Evolutionary conservation across 2,888 invertebrate species (phyloP).

Genomic region (Halictus ligatus): DNA sequence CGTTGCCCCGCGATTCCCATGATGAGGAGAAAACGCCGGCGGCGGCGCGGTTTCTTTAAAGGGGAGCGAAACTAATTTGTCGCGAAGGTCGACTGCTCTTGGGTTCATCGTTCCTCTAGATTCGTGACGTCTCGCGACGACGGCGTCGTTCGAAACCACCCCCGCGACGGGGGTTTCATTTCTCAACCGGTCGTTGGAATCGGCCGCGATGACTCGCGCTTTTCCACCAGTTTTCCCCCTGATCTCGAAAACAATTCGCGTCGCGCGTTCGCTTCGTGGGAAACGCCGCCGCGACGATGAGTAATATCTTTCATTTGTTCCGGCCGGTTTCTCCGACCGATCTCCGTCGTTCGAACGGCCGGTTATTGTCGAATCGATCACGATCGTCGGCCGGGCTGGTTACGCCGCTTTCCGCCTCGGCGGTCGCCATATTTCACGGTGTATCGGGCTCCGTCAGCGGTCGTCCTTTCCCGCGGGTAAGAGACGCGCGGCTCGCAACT

Average conservation of each 20-base stretch:
- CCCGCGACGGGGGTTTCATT: constrained; percentile 51
- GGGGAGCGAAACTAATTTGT: constrained; percentile 73
- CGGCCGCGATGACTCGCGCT: neutral
- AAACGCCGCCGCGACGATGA: neutral
- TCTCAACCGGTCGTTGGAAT: constrained; percentile 35
- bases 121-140: constrained; percentile 34
- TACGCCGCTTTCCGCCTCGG: constrained; percentile 3
- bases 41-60: constrained; percentile 54
- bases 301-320: constrained; percentile 16
- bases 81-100: constrained; percentile 51
- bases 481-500: neutral
- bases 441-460: constrained; percentile 1
- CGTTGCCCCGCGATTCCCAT: constrained; percentile 43
- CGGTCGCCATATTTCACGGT: constrained; percentile 18
- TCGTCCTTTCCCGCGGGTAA: neutral
- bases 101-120: constrained; percentile 39
- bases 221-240: neutral
- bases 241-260: neutral
- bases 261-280: neutral
- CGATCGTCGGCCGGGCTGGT: neutral
- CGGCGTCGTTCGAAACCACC: constrained; percentile 29
- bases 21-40: constrained; percentile 50
- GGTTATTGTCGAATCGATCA: constrained; percentile 32
- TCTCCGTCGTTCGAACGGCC: neutral
- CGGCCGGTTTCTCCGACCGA: constrained; percentile 1